A percentile compares a stretch with the other conserved stretches of the same genome.
phyloP scores from a whole-genome alignment of 2,888 invertebrate species.

The Iphiclides podalirius region DNA sequence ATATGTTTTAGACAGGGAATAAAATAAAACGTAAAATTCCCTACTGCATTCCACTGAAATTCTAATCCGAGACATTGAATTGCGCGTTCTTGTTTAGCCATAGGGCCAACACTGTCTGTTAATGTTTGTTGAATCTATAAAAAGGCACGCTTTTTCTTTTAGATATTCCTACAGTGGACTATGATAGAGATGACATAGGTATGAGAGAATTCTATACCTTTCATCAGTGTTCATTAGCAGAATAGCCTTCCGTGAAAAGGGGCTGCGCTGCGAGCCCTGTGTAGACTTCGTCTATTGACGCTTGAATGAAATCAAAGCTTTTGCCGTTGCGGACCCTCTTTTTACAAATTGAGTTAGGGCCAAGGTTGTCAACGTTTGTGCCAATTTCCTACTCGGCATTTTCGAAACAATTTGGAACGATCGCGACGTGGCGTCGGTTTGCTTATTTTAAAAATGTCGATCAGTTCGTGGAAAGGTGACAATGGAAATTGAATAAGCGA shows the following conservation, averaged over 20 bases:
- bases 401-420: conserved; percentile 10
- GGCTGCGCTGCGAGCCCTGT: conserved; percentile 14
- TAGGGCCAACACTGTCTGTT: no score
- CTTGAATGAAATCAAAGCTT: conserved; percentile 51
- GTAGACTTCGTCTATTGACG: conserved; percentile 16
- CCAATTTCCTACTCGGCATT: conserved; percentile 3
- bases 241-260: conserved; percentile 17
- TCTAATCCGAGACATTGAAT: no score
- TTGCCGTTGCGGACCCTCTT: conserved; percentile 41
- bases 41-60: no score
- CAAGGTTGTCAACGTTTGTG: conserved; percentile 44
- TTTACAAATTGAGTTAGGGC: conserved; percentile 55
- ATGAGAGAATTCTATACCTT: conserved; percentile 13
- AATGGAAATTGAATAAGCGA: no score
- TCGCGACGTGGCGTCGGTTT: no score
- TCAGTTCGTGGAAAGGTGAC: no score
- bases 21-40: no score
- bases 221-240: conserved; percentile 20
- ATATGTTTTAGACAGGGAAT: no score
- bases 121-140: no score
- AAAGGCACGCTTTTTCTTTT: neutral
- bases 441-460: no score
- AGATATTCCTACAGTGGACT: neutral
- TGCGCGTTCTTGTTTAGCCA: no score
- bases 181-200: no score